phyloP scores from a whole-genome alignment of 1,140 invertebrate species.

The Euura lappo region DNA sequence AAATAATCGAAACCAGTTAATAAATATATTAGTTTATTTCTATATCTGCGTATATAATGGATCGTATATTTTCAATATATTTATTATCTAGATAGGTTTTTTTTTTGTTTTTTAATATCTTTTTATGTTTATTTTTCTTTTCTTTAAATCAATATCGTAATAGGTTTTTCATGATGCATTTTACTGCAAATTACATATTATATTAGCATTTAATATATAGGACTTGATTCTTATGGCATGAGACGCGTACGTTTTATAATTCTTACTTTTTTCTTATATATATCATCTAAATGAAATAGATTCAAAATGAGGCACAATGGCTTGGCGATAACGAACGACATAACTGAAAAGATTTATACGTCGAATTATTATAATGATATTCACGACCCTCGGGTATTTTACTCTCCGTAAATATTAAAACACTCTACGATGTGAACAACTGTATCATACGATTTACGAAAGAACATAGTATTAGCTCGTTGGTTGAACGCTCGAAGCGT shows the following conservation, averaged over 20 bases:
- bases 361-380: too few species aligned
- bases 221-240: conserved; percentile 18
- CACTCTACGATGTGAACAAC: too few species aligned
- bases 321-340: conserved; percentile 9
- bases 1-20: conserved; percentile 30
- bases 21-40: conserved; percentile 52
- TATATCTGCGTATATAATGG: conserved; percentile 46
- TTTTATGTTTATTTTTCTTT: conserved; percentile 19
- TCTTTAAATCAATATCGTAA: conserved; percentile 38
- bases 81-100: too few species aligned
- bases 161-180: conserved; percentile 32
- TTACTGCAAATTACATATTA: conserved; percentile 15
- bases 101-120: conserved; percentile 22
- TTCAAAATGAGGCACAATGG: conserved; percentile 40
- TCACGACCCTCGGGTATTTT: too few species aligned
- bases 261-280: too few species aligned
- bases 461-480: too few species aligned
- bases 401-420: too few species aligned
- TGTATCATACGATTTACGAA: too few species aligned
- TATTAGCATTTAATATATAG: conserved; percentile 17
- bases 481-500: too few species aligned
- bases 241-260: conserved; percentile 16
- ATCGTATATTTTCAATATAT: conserved; percentile 43
- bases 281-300: conserved; percentile 9
- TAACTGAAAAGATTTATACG: too few species aligned